Evolutionary conservation across 2,888 invertebrate genomes (phyloP).

Genomic region (Rotaria sp.): DNA sequence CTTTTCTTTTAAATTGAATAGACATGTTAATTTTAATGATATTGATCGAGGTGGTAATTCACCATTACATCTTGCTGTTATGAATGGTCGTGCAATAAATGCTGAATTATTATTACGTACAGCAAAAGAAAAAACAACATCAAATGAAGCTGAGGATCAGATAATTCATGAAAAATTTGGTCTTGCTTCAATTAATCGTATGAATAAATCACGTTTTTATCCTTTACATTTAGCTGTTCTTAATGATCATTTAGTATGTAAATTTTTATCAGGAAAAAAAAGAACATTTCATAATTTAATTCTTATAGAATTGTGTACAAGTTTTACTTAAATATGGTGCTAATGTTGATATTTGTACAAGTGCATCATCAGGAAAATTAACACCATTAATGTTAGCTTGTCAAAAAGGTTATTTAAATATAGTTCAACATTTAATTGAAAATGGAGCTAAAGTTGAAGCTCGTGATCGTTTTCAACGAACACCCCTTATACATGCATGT

Average conservation of each 20-base stretch:
- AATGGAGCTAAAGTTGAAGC: slow-evolving; percentile 54
- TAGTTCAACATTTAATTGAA: slow-evolving; percentile 55
- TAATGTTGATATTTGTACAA: background rate
- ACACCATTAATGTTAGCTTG: slow-evolving; percentile 58
- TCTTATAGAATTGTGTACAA: slow-evolving; percentile 52
- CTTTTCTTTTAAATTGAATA: slow-evolving; percentile 42
- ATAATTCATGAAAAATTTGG: slow-evolving; percentile 47
- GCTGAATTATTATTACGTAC: slow-evolving; percentile 35
- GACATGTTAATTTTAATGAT: slow-evolving; percentile 51
- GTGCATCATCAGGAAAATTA: slow-evolving; percentile 49
- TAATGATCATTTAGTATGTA: slow-evolving; percentile 35
- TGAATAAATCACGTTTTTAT: slow-evolving; percentile 51
- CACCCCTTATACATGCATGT: slow-evolving; percentile 58
- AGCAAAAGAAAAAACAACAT: slow-evolving; percentile 43
- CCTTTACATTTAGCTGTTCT: slow-evolving; percentile 55
- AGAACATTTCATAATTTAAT: background rate
- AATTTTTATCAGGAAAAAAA: background rate
- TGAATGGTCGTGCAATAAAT: slow-evolving; percentile 21
- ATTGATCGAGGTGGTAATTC: slow-evolving; percentile 45
- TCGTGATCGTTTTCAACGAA: slow-evolving; percentile 57
- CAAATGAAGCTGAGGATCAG: slow-evolving; percentile 40
- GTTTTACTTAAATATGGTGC: slow-evolving; percentile 49
- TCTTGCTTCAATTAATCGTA: slow-evolving; percentile 52
- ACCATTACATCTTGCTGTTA: slow-evolving; percentile 38
- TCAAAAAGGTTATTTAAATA: slow-evolving; percentile 53